Evolutionary conservation across 2,888 invertebrate genomes (phyloP).

Genomic region (Seira musarum): DNA sequence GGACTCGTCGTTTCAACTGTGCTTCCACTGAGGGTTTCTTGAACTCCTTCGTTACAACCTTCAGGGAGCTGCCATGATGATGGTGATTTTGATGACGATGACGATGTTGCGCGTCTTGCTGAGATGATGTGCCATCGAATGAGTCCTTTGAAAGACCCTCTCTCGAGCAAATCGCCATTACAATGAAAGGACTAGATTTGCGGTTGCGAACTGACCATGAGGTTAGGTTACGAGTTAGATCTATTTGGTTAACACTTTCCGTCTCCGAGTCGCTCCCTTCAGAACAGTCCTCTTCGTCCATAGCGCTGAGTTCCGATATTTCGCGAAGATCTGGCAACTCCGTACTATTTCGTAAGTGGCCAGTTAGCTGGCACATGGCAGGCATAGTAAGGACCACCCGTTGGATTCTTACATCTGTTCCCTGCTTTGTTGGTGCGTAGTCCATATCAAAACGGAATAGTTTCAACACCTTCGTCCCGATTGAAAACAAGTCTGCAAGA

Average conservation of each 20-base stretch:
- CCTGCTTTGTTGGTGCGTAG: conserved; percentile 48
- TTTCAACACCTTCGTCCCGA: conserved; percentile 57
- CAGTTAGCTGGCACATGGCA: conserved; percentile 51
- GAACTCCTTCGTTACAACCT: conserved; percentile 60
- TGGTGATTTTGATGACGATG: conserved; percentile 20
- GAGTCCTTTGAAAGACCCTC: conserved; percentile 31
- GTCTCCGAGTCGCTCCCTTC: conserved; percentile 24
- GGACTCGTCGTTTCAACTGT: conserved; percentile 33
- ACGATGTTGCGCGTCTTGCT: conserved; percentile 8
- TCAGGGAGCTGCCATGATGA: conserved; percentile 52
- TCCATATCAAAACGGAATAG: conserved; percentile 53
- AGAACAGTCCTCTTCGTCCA: conserved; percentile 29
- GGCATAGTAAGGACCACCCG: conserved; percentile 58
- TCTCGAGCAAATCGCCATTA: conserved; percentile 56
- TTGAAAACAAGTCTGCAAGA: conserved; percentile 56
- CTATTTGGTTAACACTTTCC: conserved; percentile 31
- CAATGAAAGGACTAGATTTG: conserved; percentile 62
- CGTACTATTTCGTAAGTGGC: conserved; percentile 44
- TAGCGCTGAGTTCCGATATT: conserved; percentile 39
- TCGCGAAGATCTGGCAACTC: conserved; percentile 48
- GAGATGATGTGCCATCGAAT: background rate
- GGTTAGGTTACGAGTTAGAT: conserved; percentile 57
- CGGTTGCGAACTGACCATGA: conserved; percentile 51
- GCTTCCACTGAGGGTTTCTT: conserved; percentile 36
- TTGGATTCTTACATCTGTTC: conserved; percentile 50